Percentiles rank a stretch among this genome's conserved stretches.
These are phyloP conservation scores for Dinocampus coccinellae DNA, from an alignment of 2,888 invertebrate genomes.

Conservation along the genomic window DNA sequence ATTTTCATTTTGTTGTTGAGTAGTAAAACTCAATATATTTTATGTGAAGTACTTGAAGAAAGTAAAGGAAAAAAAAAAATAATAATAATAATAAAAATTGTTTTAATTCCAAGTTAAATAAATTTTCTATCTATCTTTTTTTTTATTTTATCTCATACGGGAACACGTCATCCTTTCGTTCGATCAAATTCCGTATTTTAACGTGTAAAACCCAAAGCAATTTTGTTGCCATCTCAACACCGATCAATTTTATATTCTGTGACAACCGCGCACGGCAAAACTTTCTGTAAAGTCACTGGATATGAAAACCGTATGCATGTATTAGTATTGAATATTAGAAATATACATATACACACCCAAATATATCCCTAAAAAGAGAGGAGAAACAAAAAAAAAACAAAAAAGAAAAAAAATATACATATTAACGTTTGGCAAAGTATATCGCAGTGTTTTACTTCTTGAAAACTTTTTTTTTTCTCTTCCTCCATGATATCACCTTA, in stretches of 20 bases:
- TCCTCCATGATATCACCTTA: too few species aligned
- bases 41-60: too few species aligned
- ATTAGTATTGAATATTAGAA: not conserved
- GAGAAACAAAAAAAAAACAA: not conserved
- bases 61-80: too few species aligned
- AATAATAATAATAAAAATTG: too few species aligned
- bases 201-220: conserved; percentile 3
- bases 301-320: not conserved
- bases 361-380: not conserved
- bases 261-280: conserved; percentile 36
- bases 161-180: conserved; percentile 15
- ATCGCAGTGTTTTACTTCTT: not conserved
- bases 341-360: not conserved
- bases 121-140: not conserved
- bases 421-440: not conserved
- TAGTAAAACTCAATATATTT: too few species aligned
- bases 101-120: too few species aligned
- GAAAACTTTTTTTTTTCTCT: not conserved
- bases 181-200: conserved; percentile 31
- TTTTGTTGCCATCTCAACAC: conserved; percentile 35
- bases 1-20: not conserved
- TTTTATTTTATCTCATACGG: not conserved
- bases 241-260: conserved; percentile 45
- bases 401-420: not conserved
- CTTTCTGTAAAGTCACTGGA: not conserved